Conservation (phyloP, 2,113 vertebrate species). For the Aphyosemion australe region DNA sequence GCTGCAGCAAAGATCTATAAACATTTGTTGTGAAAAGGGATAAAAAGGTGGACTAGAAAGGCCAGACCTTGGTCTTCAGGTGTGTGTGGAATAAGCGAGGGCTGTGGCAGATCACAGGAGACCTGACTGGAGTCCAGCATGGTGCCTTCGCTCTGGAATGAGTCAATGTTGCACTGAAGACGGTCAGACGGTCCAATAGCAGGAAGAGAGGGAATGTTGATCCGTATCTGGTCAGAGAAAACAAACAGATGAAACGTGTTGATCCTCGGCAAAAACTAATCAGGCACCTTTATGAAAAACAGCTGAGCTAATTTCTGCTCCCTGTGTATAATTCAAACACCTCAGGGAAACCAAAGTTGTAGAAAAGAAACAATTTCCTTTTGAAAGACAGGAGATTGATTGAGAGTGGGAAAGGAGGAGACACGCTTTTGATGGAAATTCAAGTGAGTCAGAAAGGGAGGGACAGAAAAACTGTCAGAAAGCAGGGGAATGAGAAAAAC, state of each 20-base stretch:
- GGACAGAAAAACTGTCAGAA: conserved; percentile 10
- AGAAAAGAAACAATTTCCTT: conserved; percentile 6
- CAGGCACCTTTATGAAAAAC: not conserved
- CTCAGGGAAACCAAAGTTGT: not conserved
- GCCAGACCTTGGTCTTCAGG: conserved; percentile 65
- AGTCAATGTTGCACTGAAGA: conserved; percentile 63
- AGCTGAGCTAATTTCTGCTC: not conserved
- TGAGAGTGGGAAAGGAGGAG: conserved; percentile 27
- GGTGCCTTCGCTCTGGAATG: conserved; percentile 42
- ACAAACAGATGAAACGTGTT: not conserved
- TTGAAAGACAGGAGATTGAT: conserved; percentile 27
- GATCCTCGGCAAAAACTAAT: not conserved
- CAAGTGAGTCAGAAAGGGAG: conserved; percentile 33
- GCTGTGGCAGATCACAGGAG: conserved; percentile 68
- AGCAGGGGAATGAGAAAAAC: conserved; percentile 1
- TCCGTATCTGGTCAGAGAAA: conserved; percentile 60
- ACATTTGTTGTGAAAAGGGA: not conserved
- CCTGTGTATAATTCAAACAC: conserved; percentile 1
- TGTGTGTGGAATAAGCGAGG: conserved; percentile 65
- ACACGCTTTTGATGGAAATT: conserved; percentile 23
- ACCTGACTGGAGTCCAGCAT: conserved; percentile 69
- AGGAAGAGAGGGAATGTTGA: conserved; percentile 74
- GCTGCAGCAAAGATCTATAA: not conserved
- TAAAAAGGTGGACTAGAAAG: not conserved
- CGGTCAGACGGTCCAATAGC: conserved; percentile 63